Conservation (phyloP, 1,140 invertebrate genomes). For the Caerostris extrusa region DNA sequence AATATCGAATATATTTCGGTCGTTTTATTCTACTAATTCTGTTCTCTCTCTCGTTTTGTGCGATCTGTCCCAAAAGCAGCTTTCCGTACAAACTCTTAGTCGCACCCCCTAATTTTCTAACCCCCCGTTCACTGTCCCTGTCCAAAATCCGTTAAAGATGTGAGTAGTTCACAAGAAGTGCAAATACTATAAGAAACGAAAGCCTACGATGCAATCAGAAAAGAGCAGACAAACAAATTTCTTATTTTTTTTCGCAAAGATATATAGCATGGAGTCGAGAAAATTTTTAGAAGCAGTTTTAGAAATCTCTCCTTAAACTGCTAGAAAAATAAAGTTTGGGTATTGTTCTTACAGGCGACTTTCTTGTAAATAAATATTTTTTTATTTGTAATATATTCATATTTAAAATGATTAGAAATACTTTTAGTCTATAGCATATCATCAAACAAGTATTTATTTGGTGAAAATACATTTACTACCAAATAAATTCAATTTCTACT, state of each 20-base stretch:
- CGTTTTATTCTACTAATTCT: slow-evolving; percentile 47
- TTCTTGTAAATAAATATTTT: too few relatives aligned
- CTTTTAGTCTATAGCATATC: too few relatives aligned
- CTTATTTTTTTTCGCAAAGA: slow-evolving; percentile 6
- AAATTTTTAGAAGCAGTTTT: not conserved
- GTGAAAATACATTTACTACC: too few relatives aligned
- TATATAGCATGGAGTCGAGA: not conserved
- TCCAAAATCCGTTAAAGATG: slow-evolving; percentile 64
- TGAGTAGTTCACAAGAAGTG: slow-evolving; percentile 64
- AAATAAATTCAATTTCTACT: too few relatives aligned
- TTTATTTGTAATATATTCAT: too few relatives aligned
- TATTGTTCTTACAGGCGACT: too few relatives aligned
- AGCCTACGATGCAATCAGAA: slow-evolving; percentile 32
- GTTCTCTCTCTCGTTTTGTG: not conserved
- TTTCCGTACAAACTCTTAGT: slow-evolving; percentile 34
- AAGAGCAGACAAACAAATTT: slow-evolving; percentile 52
- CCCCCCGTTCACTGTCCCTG: not conserved
- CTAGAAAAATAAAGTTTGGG: too few relatives aligned
- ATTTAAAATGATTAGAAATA: too few relatives aligned
- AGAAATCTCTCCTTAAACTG: not conserved
- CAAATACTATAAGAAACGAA: slow-evolving; percentile 39
- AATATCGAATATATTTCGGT: slow-evolving; percentile 27
- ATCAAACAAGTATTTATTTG: too few relatives aligned
- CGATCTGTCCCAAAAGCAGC: slow-evolving; percentile 60
- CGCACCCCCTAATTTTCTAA: too few relatives aligned